Percentiles rank a stretch among this genome's conserved stretches.
Evolutionary conservation across 2,113 vertebrate genomes (phyloP).

Genomic region (Charina bottae): DNA sequence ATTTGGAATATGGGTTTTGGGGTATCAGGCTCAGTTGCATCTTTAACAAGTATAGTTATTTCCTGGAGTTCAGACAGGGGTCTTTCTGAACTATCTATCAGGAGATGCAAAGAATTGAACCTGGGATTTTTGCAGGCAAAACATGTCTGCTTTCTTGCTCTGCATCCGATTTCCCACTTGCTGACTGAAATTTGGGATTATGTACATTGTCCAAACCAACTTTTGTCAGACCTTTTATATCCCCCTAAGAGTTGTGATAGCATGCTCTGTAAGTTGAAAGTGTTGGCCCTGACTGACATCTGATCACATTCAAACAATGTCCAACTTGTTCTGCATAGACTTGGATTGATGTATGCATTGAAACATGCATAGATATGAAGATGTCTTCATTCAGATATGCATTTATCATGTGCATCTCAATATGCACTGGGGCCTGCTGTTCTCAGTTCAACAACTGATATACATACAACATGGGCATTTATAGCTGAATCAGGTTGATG

Average conservation of each 20-base stretch:
- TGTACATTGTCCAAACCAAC: not conserved
- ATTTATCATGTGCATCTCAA: not conserved
- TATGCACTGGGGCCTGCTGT: not conserved
- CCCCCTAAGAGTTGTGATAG: not conserved
- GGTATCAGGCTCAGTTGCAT: not conserved
- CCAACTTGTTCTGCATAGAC: not conserved
- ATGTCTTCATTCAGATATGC: not conserved
- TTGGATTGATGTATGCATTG: not conserved
- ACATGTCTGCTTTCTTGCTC: not conserved
- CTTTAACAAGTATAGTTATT: not conserved
- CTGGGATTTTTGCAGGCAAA: not conserved
- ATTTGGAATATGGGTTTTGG: not conserved
- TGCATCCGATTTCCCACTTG: not conserved
- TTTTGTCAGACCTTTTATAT: not conserved
- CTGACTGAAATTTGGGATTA: not conserved
- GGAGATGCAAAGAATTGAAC: not conserved
- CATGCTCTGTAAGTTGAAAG: not conserved
- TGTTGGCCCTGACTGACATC: not conserved
- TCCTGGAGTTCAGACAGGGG: not conserved
- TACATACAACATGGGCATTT: not conserved
- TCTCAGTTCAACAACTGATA: not conserved
- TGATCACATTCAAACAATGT: not conserved
- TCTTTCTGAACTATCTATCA: not conserved
- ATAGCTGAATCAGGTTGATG: not conserved
- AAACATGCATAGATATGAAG: not conserved